Evolutionary conservation across 1,140 invertebrate species (phyloP).

Genomic region (Geopemphigus sp.): DNA sequence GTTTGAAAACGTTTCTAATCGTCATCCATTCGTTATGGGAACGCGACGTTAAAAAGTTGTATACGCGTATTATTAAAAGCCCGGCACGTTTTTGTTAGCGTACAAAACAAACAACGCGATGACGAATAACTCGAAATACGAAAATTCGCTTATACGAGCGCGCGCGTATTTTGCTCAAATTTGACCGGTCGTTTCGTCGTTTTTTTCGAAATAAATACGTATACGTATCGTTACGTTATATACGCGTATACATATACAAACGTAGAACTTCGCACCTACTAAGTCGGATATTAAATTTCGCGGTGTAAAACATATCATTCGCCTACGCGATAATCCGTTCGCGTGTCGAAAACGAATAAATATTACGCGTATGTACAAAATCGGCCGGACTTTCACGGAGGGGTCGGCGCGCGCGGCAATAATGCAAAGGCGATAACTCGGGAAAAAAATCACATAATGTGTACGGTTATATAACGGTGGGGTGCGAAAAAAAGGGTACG

Average conservation of each 20-base stretch:
- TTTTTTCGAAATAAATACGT: neutral
- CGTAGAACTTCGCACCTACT: neutral
- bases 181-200: neutral
- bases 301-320: neutral
- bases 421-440: constrained; percentile 34
- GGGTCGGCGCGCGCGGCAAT: neutral
- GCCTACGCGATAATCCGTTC: constrained; percentile 31
- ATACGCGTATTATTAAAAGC: too few species aligned
- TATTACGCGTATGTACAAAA: neutral
- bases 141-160: too few species aligned
- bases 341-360: constrained; percentile 33
- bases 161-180: neutral
- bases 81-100: too few species aligned
- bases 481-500: neutral
- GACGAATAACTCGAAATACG: too few species aligned
- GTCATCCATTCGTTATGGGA: too few species aligned
- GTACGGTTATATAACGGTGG: neutral
- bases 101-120: too few species aligned
- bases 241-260: neutral
- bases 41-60: too few species aligned
- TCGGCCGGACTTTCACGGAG: neutral
- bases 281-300: constrained; percentile 31
- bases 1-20: too few species aligned
- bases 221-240: neutral
- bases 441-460: constrained; percentile 5